Conservation (phyloP, 2,797 vertebrate genomes). For the Staurois parvus region DNA sequence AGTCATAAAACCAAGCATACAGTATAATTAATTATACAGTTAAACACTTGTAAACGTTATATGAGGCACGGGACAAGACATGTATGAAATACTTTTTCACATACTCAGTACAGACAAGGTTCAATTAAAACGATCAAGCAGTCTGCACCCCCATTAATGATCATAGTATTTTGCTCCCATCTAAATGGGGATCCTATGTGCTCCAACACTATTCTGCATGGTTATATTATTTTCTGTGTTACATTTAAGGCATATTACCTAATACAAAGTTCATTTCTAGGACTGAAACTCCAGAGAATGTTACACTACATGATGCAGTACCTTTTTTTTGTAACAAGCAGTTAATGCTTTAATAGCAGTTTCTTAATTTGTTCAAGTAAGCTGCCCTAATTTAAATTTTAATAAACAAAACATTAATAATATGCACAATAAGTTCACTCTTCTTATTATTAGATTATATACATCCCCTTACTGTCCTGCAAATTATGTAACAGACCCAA, state of each 20-base stretch:
- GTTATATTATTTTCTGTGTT: constrained; percentile 10
- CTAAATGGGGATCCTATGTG: neutral
- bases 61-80: constrained; percentile 27
- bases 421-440: constrained; percentile 19
- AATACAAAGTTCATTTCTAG: constrained; percentile 2
- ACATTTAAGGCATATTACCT: constrained; percentile 26
- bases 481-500: constrained; percentile 1
- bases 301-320: neutral
- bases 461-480: constrained; percentile 1
- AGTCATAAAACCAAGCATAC: constrained; percentile 21
- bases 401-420: constrained; percentile 29
- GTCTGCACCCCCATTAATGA: constrained; percentile 19
- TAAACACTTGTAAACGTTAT: constrained; percentile 25
- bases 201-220: neutral
- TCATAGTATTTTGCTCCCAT: constrained; percentile 5
- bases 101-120: constrained; percentile 23
- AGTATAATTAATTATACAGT: constrained; percentile 33
- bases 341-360: neutral
- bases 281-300: neutral
- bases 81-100: constrained; percentile 33
- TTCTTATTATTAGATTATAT: constrained; percentile 3
- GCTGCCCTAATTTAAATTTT: neutral
- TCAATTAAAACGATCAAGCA: constrained; percentile 6
- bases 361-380: constrained; percentile 4
- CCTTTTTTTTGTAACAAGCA: neutral